phyloP scores from a whole-genome alignment of 2,797 vertebrate species.

The Chlorospingus semifuscus region DNA sequence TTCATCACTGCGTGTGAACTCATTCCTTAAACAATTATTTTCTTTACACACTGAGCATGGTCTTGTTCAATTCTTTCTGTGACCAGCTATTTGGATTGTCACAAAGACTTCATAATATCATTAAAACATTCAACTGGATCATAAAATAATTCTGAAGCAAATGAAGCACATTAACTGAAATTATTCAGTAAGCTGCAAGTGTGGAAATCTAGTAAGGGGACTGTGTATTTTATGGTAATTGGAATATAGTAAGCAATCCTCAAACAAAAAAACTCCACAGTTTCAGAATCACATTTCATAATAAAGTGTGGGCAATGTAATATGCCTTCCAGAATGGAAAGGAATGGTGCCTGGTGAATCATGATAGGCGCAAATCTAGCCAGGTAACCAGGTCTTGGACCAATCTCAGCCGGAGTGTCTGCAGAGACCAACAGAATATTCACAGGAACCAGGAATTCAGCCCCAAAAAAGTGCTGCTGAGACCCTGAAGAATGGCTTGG shows the following conservation, averaged over 20 bases:
- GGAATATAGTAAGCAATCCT: slow-evolving; percentile 25
- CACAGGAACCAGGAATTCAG: background rate
- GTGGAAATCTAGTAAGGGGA: background rate
- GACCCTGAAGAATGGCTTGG: background rate
- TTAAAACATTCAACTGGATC: slow-evolving; percentile 56
- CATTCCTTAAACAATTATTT: slow-evolving; percentile 39
- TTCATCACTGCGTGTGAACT: background rate
- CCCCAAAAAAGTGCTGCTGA: background rate
- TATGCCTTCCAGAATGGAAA: background rate
- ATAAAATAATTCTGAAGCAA: slow-evolving; percentile 65
- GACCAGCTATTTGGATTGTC: slow-evolving; percentile 15
- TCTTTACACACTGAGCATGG: background rate
- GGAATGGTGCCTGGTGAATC: background rate
- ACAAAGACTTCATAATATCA: slow-evolving; percentile 56
- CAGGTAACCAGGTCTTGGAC: background rate
- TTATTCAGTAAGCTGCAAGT: slow-evolving; percentile 48
- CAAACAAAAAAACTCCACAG: background rate
- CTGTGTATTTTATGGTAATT: slow-evolving; percentile 30
- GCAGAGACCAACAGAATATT: background rate
- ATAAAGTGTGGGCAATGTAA: background rate
- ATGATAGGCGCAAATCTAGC: background rate
- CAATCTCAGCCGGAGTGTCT: background rate
- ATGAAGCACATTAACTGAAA: slow-evolving; percentile 55
- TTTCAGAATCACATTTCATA: slow-evolving; percentile 10
- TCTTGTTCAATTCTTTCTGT: slow-evolving; percentile 20